A percentile compares a stretch with the other conserved stretches of the same genome.
These are phyloP conservation scores for Brachypteracias leptosomus DNA, from an alignment of 2,113 vertebrate species.

Conservation along the genomic window DNA sequence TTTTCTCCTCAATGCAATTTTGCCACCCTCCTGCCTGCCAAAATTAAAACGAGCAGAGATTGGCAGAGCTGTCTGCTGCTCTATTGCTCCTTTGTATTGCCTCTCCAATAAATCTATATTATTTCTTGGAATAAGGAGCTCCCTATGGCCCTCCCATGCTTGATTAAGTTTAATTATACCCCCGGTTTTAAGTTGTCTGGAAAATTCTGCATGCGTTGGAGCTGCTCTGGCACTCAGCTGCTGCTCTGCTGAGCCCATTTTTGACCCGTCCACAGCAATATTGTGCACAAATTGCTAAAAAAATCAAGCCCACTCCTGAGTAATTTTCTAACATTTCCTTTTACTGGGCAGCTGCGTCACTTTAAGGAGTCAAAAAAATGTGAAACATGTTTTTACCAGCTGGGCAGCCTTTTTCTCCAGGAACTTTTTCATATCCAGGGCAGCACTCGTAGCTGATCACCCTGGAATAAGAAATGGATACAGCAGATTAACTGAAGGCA, in stretches of 20 bases:
- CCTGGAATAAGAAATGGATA: conserved; percentile 75
- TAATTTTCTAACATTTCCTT: not conserved
- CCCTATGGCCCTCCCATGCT: not conserved
- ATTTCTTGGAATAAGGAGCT: not conserved
- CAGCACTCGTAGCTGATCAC: conserved; percentile 96
- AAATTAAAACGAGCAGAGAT: not conserved
- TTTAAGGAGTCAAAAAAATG: conserved; percentile 18
- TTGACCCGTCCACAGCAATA: not conserved
- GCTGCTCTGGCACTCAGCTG: not conserved
- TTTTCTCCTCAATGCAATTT: not conserved
- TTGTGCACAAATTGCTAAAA: not conserved
- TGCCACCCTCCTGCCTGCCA: not conserved
- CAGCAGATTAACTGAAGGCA: not conserved
- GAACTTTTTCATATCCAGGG: conserved; percentile 92
- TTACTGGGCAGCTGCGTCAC: not conserved
- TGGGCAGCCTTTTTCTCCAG: conserved; percentile 94
- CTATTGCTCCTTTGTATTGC: not conserved
- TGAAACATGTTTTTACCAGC: conserved; percentile 80
- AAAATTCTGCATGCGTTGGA: conserved; percentile 11
- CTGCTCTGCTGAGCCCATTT: not conserved
- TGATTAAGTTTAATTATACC: conserved; percentile 12
- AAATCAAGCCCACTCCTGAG: not conserved
- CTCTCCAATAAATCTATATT: not conserved
- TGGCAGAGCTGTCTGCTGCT: not conserved
- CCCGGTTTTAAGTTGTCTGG: not conserved